Base-by-base conservation (phyloP, 2,797 vertebrate species). In the Lindbergichthys nudifrons region DNA sequence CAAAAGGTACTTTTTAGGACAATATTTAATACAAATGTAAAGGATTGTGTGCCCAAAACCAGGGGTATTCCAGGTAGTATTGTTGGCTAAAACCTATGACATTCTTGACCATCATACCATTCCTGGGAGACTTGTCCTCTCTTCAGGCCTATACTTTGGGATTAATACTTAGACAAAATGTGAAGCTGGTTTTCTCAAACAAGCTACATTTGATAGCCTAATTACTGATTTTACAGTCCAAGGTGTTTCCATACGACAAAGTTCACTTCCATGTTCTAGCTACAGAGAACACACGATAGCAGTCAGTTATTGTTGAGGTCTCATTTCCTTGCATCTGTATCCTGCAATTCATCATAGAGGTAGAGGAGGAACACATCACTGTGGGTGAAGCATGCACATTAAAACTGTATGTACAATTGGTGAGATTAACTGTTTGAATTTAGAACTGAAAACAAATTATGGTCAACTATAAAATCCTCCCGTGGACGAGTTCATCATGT, bases 401-500 rank as follows among this genome's bases (percentile, higher is more conserved):
- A 23, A 65, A 73, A 48, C 19, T 32, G 43, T 2, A 30, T 12
- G 42, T 15, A 53, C 16, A 39, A 50, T 56, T 11, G 59, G 32
- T 51, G 23, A 65, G 5, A 65, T 58, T 18, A 77, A 50, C 8
- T 6, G 63, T 71, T 60, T 58, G 41, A 75, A 66, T 64, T 19
- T 51, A 62, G 32, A 76, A 46, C 46, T 54, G 57, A 68, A 73
- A 69, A 32, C 5, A 56, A 67, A 21, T 72, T 56, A n/a, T 42
- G 77, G 54, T 36, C 21, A 23, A n/a, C 30, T 60, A 39, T 72
- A 54, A 67, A 61, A 65, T 51, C 39, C 30, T 43, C 30, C 46
- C 52, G 63, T 18, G 15, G 52, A 58, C 53, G 57, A 59, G 72
- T 71, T 83, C 58, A 23, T 62, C 18, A 50, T 66, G 65, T 61